Percentiles rank a stretch among this genome's conserved stretches.
Conservation (phyloP, 1,140 invertebrate species). For the Centruroides vittatus region DNA sequence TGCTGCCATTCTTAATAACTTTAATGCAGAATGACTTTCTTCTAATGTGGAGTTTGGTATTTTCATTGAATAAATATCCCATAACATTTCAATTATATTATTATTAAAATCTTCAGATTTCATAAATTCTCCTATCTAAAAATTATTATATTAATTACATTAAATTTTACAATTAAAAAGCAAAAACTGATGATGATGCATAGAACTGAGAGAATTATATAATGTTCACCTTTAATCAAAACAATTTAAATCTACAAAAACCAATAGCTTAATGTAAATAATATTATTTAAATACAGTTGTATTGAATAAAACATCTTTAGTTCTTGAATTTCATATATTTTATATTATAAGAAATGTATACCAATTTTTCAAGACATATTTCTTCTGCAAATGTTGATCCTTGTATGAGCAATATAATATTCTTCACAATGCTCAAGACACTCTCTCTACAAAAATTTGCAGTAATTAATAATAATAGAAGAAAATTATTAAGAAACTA, state of each 20-base stretch:
- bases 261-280: too few relatives aligned
- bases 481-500: background rate
- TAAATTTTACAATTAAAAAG: background rate
- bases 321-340: too few relatives aligned
- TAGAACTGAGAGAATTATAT: too few relatives aligned
- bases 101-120: constrained; percentile 39
- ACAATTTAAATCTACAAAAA: too few relatives aligned
- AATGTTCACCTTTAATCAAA: too few relatives aligned
- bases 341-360: constrained; percentile 1
- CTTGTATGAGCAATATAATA: constrained; percentile 42
- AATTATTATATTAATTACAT: background rate
- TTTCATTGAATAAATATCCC: constrained; percentile 64
- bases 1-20: constrained; percentile 57
- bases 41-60: constrained; percentile 47
- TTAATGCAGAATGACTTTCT: constrained; percentile 51
- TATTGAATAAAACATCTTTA: too few relatives aligned
- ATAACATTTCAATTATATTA: constrained; percentile 47
- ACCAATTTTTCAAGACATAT: constrained; percentile 55
- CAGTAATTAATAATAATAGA: too few relatives aligned
- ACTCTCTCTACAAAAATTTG: constrained; percentile 23
- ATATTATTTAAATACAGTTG: too few relatives aligned
- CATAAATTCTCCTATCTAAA: constrained; percentile 42
- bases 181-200: too few relatives aligned
- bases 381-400: constrained; percentile 43
- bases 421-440: constrained; percentile 41